Percentiles rank a stretch among this genome's conserved stretches.
Evolutionary conservation across 1,140 invertebrate species (phyloP).

Genomic region (Mesaphorura yosii): DNA sequence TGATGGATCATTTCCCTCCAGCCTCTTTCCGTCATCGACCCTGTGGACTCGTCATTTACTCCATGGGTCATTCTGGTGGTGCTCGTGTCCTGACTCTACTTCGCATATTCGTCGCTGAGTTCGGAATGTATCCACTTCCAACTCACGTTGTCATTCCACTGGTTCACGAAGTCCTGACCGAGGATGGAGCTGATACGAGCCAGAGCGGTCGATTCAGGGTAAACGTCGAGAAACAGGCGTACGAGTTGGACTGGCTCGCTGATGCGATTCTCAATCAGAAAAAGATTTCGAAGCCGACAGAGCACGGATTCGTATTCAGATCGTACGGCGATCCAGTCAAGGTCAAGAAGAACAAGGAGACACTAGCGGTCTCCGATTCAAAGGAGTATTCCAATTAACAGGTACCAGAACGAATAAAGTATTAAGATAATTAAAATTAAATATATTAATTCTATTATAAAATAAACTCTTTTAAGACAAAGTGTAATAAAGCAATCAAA

Average conservation of each 20-base stretch:
- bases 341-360: too few relatives aligned
- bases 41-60: slow-evolving; percentile 39
- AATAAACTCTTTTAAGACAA: too few relatives aligned
- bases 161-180: slow-evolving; percentile 35
- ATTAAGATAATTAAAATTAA: too few relatives aligned
- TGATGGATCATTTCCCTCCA: slow-evolving; percentile 40
- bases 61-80: slow-evolving; percentile 40
- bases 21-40: slow-evolving; percentile 37
- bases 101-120: slow-evolving; percentile 38
- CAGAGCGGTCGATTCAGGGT: slow-evolving; percentile 27
- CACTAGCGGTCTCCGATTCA: too few relatives aligned
- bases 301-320: too few relatives aligned
- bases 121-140: slow-evolving; percentile 36
- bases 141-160: slow-evolving; percentile 32
- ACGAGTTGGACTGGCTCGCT: slow-evolving; percentile 38
- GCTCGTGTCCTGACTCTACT: slow-evolving; percentile 39
- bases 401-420: too few relatives aligned
- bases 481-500: too few relatives aligned
- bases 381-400: too few relatives aligned
- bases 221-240: slow-evolving; percentile 32
- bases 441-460: too few relatives aligned
- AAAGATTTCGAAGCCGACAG: slow-evolving; percentile 4
- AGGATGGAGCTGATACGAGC: slow-evolving; percentile 34
- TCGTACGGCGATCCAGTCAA: too few relatives aligned
- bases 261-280: slow-evolving; percentile 35